Evolutionary conservation across 1,140 invertebrate species (phyloP), one percentile per base, ranked within the genome.

Genomic region (Galendromus occidentalis): DNA sequence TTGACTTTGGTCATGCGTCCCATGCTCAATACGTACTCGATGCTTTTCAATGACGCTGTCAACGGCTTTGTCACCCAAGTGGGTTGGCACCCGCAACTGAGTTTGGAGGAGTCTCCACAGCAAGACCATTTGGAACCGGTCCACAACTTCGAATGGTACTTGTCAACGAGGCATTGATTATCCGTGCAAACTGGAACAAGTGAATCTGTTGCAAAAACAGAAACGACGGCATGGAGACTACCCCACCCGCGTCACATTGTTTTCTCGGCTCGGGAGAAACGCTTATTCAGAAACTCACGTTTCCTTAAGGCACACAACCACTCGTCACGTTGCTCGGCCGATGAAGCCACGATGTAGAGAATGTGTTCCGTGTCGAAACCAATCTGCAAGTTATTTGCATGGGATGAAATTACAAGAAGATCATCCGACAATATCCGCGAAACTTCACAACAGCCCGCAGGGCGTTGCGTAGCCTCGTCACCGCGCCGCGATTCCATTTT

Each of bases 241-340:
- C 4, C 4, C 33, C 33, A 39, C 33, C 9, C 9, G 33, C 33
- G 33, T 39, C 33, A 9, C 33, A 9, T 39, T 9, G 4, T 39
- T 9, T 39, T 9, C 33, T 39, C 33, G 9, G 33, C 4, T 39
- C n/a, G 33, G 33, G 4, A 39, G 33, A 39, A 64, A 4, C 7
- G 41, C 25, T 30, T 0, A 28, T 33, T 66, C 65, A 30, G 44
- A 65, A 63, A 71, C 75, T 78, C 75, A 88, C 86, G 82, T 75
- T 81, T 79, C 74, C 86, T 79, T 71, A 88, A 81, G 64, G 84
- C 81, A 69, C 81, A 79, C 69, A 88, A 85, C 86, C 86, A 89
- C 71, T 85, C 84, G 68, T 80, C 75, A 44, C 85, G 77, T 71
- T 88, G 85, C 66, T 82, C 80, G 64, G 85, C 82, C 71, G 81